Evolutionary conservation across 2,797 vertebrate genomes (phyloP).

Genomic region (Poecilia wingei): DNA sequence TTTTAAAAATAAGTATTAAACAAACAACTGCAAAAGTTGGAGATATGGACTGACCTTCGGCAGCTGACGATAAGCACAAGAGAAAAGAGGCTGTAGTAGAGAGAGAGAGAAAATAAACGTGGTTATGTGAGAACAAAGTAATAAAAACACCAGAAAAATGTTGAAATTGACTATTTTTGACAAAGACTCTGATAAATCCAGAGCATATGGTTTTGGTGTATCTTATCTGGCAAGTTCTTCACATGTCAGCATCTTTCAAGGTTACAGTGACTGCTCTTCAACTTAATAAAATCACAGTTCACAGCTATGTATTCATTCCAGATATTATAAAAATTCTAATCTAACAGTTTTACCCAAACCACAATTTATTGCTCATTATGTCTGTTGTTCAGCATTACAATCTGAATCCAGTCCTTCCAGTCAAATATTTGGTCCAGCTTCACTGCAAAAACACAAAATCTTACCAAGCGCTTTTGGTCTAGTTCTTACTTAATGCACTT

Average conservation of each 20-base stretch:
- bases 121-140: neutral
- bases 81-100: neutral
- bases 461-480: too few relatives aligned
- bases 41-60: neutral
- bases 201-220: neutral
- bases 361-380: neutral
- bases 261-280: neutral
- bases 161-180: neutral
- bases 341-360: neutral
- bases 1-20: neutral
- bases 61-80: neutral
- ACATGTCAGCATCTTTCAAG: neutral
- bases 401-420: neutral
- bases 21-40: neutral
- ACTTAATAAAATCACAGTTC: neutral
- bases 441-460: too few relatives aligned
- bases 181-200: neutral
- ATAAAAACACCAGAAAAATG: neutral
- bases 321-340: neutral
- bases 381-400: neutral
- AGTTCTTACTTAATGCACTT: too few relatives aligned
- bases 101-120: too few relatives aligned
- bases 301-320: neutral
- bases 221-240: neutral
- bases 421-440: neutral